Evolutionary conservation across 2,797 vertebrate genomes (phyloP).

Genomic region (Rhynchonycteris naso): DNA sequence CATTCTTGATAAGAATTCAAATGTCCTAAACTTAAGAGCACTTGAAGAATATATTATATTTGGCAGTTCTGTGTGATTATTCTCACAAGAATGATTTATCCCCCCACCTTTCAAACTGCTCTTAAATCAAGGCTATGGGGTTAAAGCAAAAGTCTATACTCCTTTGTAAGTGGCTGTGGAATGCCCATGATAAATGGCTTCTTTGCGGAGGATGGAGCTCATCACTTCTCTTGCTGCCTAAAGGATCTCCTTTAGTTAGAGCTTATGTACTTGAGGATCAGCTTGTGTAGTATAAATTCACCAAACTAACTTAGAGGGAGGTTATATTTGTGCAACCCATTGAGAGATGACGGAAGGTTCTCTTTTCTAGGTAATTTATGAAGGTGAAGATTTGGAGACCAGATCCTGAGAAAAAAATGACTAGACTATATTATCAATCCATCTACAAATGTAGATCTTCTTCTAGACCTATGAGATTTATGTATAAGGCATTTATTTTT

Average conservation of each 20-base stretch:
- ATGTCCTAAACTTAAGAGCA: slow-evolving; percentile 5
- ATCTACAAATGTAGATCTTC: background rate
- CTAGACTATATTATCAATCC: background rate
- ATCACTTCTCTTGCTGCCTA: background rate
- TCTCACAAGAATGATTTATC: slow-evolving; percentile 14
- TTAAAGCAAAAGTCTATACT: background rate
- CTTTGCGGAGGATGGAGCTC: background rate
- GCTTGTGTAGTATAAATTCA: background rate
- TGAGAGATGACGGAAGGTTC: background rate
- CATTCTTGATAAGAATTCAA: slow-evolving; percentile 35
- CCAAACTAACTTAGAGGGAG: background rate
- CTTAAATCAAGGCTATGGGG: background rate
- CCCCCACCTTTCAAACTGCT: slow-evolving; percentile 10
- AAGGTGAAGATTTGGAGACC: background rate
- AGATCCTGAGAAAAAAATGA: background rate
- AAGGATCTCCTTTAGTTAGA: background rate
- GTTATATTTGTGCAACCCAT: background rate
- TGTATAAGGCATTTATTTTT: background rate
- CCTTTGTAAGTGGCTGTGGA: background rate
- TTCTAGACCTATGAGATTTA: background rate
- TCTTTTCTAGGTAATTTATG: background rate
- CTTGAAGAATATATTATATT: background rate
- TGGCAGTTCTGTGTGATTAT: background rate
- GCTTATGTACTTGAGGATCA: background rate
- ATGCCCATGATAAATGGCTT: background rate